These are phyloP conservation scores for Cebus imitator DNA, from an alignment of 2,113 vertebrate species.

Conservation along the genomic window DNA sequence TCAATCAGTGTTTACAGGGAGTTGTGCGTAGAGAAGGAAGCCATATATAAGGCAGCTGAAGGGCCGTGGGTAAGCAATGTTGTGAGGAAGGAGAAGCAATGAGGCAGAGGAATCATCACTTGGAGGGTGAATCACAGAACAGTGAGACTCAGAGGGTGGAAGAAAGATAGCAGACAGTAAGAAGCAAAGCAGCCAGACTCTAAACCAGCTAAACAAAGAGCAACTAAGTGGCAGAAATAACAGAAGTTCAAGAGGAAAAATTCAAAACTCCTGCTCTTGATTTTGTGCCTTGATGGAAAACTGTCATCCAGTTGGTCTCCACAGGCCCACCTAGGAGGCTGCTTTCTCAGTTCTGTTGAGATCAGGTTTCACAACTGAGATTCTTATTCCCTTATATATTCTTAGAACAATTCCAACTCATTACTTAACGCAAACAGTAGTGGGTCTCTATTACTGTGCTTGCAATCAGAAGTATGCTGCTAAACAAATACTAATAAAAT, in stretches of 20 bases:
- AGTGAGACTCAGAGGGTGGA: slow-evolving; percentile 19
- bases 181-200: not conserved
- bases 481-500: slow-evolving; percentile 21
- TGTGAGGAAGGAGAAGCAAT: not conserved
- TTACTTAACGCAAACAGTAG: not conserved
- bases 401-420: not conserved
- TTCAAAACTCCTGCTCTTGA: not conserved
- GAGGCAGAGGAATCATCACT: not conserved
- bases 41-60: not conserved
- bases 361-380: not conserved
- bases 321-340: not conserved
- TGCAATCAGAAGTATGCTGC: slow-evolving; percentile 6
- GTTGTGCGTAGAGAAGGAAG: not conserved
- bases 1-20: not conserved
- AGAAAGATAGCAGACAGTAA: not conserved
- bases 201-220: not conserved
- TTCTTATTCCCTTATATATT: not conserved
- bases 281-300: not conserved
- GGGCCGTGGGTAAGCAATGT: not conserved
- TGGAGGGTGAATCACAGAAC: slow-evolving; percentile 44
- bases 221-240: not conserved
- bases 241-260: not conserved
- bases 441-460: not conserved
- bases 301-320: not conserved
- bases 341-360: not conserved